Evolutionary conservation across 1,140 invertebrate species (phyloP), one percentile per base, ranked within the genome.

Genomic region (Maniola jurtina): DNA sequence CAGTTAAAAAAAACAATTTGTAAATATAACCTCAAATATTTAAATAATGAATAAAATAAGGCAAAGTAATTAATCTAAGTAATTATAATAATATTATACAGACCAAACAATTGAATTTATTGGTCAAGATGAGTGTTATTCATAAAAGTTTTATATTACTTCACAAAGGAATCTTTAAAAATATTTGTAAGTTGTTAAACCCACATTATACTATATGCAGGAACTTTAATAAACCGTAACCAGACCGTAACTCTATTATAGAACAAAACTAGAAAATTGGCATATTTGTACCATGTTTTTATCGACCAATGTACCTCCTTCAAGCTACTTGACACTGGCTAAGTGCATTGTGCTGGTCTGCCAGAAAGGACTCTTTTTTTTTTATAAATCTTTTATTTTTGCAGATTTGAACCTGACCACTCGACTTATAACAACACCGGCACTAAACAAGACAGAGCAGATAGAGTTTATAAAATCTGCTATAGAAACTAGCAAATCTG

Each of bases 401-500:
- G 40, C 57, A 77, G 72, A 36, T 63, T 33, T 55, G 4, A 55
- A 33, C 40, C 34, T 55, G 5, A 54, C 6, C 7, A 11, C 50
- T 13, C 61, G 50, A 2, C 36, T 40, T 7, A 55, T 55, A 55
- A 34, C 52, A 35, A 34, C 52, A n/a, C 52, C 25, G 10, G 33
- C 6, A 13, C 7, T 25, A 25, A 52, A 25, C 25, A 68, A 33
- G 67, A 57, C 52, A 35, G 73, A 83, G 7, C 85, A 88, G 73
- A 61, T 86, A 38, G 72, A 83, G 33, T 84, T 79, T 66, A 61
- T 90, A 14, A 83, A 79, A 62, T 71, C 75, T 36, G 65, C 63
- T 52, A 47, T 72, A 38, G 70, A 74, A 47, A 72, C 70, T 5
- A 38, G 8, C n/a, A 9, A 57, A 35, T 67, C 68, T 50, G 36